phyloP scores from a whole-genome alignment of 1,140 invertebrate genomes.

The Heliconius melpomene region DNA sequence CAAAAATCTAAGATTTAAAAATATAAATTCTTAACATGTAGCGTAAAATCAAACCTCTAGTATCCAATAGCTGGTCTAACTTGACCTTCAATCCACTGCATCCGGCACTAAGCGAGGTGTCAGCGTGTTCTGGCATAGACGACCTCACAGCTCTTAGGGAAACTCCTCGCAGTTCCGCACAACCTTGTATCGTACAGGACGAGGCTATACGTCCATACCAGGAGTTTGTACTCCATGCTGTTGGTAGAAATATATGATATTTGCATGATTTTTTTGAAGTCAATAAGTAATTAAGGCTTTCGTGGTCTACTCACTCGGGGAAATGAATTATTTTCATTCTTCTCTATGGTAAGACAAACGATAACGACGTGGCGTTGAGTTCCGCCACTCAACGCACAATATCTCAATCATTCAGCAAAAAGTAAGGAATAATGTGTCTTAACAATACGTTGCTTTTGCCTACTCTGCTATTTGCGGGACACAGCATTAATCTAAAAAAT shows the following conservation, averaged over 20 bases:
- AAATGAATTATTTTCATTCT: no score
- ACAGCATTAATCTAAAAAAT: no score
- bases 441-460: no score
- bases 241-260: not conserved
- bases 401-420: no score
- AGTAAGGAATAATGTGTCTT: no score
- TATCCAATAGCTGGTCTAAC: constrained; percentile 83
- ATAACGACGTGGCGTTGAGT: no score
- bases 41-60: constrained; percentile 70
- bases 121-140: constrained; percentile 45
- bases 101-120: constrained; percentile 80
- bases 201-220: constrained; percentile 69
- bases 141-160: constrained; percentile 54
- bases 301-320: no score
- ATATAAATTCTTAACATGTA: not conserved
- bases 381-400: no score
- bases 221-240: constrained; percentile 35
- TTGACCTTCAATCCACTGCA: constrained; percentile 84
- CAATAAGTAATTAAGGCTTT: no score
- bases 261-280: no score
- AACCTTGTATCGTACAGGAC: constrained; percentile 82
- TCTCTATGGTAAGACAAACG: no score
- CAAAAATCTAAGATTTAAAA: not conserved
- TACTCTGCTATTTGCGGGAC: no score
- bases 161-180: constrained; percentile 84